phyloP scores from a whole-genome alignment of 2,797 vertebrate genomes.

The Heliangelus exortis region DNA sequence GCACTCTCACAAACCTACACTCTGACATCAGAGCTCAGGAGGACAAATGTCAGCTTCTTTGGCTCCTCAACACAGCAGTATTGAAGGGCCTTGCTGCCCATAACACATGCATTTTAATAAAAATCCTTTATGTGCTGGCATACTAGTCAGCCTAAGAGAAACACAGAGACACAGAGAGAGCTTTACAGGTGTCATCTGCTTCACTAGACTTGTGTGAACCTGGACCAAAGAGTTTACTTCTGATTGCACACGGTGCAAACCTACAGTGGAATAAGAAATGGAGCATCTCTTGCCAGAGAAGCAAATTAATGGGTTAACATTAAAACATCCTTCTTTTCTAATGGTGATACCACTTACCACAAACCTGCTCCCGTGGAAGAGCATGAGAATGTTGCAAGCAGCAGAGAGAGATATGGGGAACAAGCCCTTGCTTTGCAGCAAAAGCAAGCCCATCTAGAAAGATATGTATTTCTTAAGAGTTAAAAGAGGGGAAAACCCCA shows the following conservation, averaged over 20 bases:
- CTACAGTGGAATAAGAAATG: background rate
- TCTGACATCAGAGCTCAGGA: background rate
- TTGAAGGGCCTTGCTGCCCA: background rate
- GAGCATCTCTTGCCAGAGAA: background rate
- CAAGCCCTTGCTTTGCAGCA: background rate
- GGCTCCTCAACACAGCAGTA: background rate
- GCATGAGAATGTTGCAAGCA: background rate
- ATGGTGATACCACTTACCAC: background rate
- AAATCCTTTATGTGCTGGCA: background rate
- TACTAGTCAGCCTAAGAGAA: background rate
- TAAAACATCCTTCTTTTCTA: background rate
- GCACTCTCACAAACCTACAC: conserved; percentile 7
- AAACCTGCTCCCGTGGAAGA: background rate
- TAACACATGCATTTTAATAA: background rate
- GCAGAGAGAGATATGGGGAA: background rate
- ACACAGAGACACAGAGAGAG: background rate
- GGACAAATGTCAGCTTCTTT: conserved; percentile 37
- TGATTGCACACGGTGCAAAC: background rate
- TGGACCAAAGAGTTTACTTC: background rate
- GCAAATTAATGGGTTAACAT: background rate
- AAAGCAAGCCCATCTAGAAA: background rate
- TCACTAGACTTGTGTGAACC: background rate
- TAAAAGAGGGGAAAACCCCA: background rate
- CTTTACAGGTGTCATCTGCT: background rate
- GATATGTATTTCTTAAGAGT: background rate